Percentiles rank a stretch among this genome's conserved stretches.
Conservation (phyloP, 2,888 invertebrate genomes). For the Athalia circularis region DNA sequence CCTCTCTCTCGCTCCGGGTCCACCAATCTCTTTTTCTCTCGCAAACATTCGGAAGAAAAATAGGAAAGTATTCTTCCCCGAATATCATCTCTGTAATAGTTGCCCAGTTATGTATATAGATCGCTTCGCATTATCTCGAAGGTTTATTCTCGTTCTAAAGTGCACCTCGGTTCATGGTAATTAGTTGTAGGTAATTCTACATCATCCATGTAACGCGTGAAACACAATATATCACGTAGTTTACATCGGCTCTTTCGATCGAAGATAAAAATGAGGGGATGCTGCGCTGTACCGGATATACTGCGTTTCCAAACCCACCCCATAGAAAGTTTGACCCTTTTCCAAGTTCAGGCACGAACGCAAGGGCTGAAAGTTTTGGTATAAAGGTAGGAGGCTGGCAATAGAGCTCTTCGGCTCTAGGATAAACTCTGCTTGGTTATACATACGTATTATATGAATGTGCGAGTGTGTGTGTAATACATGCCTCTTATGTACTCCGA, state of each 20-base stretch:
- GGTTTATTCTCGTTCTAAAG: too few species aligned
- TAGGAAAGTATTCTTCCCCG: background rate
- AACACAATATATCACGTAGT: background rate
- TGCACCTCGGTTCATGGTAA: too few species aligned
- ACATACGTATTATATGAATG: too few species aligned
- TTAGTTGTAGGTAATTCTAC: too few species aligned
- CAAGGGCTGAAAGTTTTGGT: constrained; percentile 7
- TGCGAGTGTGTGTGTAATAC: too few species aligned
- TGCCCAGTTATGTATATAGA: too few species aligned
- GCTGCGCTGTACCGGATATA: background rate
- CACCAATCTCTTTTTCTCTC: background rate
- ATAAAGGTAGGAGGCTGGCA: too few species aligned
- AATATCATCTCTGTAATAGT: too few species aligned
- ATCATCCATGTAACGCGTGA: too few species aligned
- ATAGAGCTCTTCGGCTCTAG: background rate
- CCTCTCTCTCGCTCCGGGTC: background rate
- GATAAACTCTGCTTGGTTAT: background rate
- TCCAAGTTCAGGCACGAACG: background rate
- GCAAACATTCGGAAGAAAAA: background rate
- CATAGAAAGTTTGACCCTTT: constrained; percentile 27
- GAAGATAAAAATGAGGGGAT: background rate
- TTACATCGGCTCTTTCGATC: background rate
- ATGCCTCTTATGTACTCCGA: too few species aligned
- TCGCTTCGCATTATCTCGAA: too few species aligned
- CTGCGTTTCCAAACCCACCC: background rate